These are phyloP conservation scores for Drosophila malerkotliana DNA, from an alignment of 1,140 invertebrate genomes.

Conservation along the genomic window DNA sequence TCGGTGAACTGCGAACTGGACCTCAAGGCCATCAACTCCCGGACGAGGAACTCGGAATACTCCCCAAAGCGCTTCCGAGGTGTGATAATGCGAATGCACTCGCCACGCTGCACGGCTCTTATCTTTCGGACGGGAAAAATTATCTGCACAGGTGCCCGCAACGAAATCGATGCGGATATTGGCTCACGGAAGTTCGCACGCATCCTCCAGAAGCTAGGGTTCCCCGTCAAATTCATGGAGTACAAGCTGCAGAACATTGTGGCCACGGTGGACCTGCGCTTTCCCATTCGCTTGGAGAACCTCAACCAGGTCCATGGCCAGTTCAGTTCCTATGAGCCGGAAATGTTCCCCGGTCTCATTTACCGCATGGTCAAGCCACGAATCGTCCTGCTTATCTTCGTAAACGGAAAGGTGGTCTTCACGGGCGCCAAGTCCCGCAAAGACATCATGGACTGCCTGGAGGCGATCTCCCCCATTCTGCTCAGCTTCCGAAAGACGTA, in stretches of 20 bases:
- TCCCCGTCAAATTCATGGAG: constrained; percentile 97
- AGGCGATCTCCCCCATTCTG: constrained; percentile 98
- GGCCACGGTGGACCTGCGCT: constrained; percentile 98
- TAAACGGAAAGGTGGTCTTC: constrained; percentile 98
- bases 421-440: constrained; percentile 97
- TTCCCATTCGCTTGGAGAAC: constrained; percentile 98
- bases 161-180: constrained; percentile 96
- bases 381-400: constrained; percentile 98
- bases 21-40: constrained; percentile 95
- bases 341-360: constrained; percentile 98
- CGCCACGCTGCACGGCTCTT: constrained; percentile 97
- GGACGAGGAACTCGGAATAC: constrained; percentile 99
- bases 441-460: constrained; percentile 97
- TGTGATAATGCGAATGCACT: constrained; percentile 98
- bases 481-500: constrained; percentile 96
- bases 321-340: constrained; percentile 96
- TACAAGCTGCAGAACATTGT: constrained; percentile 99
- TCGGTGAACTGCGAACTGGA: constrained; percentile 94
- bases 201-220: constrained; percentile 99
- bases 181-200: constrained; percentile 98
- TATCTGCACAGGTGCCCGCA: constrained; percentile 98
- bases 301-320: constrained; percentile 97
- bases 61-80: constrained; percentile 99
- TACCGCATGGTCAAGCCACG: constrained; percentile 98
- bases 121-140: constrained; percentile 99